phyloP scores from a whole-genome alignment of 2,888 invertebrate genomes.

The Lissocephala sabroskyi region DNA sequence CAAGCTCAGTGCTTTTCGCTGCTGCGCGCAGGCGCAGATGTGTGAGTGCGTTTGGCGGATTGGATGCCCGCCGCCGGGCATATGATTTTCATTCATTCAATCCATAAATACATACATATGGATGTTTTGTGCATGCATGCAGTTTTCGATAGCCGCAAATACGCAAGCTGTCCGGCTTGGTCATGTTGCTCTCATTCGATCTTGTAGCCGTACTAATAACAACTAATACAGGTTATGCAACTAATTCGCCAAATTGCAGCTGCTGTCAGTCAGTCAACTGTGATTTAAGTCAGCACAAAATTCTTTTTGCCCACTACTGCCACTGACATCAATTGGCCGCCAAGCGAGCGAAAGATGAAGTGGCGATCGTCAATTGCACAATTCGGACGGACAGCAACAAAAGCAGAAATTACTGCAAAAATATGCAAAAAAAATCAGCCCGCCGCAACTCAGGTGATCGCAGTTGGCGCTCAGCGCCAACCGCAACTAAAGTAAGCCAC shows the following conservation, averaged over 20 bases:
- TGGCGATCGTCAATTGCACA: conserved; percentile 37
- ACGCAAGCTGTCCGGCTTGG: no score
- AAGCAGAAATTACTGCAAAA: background rate
- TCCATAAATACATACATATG: no score
- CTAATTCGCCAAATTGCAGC: conserved; percentile 26
- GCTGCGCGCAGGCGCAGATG: background rate
- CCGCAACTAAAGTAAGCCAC: conserved; percentile 42
- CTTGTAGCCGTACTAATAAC: no score
- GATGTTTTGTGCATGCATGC: no score
- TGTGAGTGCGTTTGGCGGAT: no score
- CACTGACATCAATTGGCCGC: conserved; percentile 27
- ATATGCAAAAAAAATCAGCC: no score
- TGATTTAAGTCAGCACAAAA: background rate
- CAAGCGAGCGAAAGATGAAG: conserved; percentile 38
- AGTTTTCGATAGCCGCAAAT: no score
- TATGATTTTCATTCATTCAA: no score
- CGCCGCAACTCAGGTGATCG: no score
- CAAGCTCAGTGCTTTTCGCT: background rate
- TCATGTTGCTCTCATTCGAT: no score
- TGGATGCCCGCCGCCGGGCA: no score
- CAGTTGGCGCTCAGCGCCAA: no score
- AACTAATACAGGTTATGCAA: conserved; percentile 61
- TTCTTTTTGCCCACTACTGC: conserved; percentile 1
- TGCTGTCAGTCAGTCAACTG: background rate
- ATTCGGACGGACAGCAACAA: conserved; percentile 4